Evolutionary conservation across 2,888 invertebrate species (phyloP).

Genomic region (Terebella lapidaria): DNA sequence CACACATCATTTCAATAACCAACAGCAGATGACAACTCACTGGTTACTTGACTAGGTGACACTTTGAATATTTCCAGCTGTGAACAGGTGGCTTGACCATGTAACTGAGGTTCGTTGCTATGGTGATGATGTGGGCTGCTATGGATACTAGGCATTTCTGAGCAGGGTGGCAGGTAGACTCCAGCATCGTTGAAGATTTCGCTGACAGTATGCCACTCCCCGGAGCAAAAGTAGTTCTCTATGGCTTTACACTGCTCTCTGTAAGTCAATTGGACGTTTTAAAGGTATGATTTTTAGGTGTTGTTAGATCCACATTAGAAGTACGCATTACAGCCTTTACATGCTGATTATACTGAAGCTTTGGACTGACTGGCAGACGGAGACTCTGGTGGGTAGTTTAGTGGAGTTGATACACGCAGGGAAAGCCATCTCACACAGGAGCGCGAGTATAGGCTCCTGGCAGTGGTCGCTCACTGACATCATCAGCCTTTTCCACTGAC

Average conservation of each 20-base stretch:
- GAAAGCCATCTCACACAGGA: not conserved
- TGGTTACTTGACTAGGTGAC: not conserved
- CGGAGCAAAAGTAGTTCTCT: not conserved
- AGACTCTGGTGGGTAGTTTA: not conserved
- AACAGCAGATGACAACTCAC: too few relatives aligned
- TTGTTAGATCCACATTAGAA: too few relatives aligned
- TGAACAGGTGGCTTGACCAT: not conserved
- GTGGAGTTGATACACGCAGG: not conserved
- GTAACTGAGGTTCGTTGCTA: too few relatives aligned
- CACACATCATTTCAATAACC: too few relatives aligned
- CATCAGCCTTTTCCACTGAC: not conserved
- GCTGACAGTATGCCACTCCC: not conserved
- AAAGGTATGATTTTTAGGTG: not conserved
- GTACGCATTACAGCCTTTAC: too few relatives aligned
- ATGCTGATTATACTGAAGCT: too few relatives aligned
- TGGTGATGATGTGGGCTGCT: too few relatives aligned
- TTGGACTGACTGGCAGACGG: constrained; percentile 1
- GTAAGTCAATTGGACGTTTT: not conserved
- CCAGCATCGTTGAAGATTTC: not conserved
- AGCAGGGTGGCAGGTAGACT: too few relatives aligned
- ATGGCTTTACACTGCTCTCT: not conserved
- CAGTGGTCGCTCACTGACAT: not conserved
- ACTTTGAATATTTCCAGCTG: not conserved
- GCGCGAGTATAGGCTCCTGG: not conserved
- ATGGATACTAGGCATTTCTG: too few relatives aligned